Conservation (phyloP, 2,888 invertebrate species). For the Platerodrilus igneus region DNA sequence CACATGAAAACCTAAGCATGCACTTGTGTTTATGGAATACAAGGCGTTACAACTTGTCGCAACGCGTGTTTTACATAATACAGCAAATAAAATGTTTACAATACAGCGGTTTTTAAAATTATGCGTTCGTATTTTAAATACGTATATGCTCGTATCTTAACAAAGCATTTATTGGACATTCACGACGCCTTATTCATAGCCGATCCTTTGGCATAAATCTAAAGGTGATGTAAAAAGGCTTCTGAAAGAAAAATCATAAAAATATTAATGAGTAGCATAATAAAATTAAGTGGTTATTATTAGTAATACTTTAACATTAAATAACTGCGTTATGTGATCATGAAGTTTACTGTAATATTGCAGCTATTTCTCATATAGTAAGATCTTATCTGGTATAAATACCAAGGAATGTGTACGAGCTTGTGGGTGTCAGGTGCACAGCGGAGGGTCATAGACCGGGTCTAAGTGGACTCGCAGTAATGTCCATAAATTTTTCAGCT, state of each 20-base stretch:
- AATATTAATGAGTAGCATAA: slow-evolving; percentile 11
- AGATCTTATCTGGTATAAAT: slow-evolving; percentile 48
- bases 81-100: slow-evolving; percentile 15
- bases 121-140: too few species aligned
- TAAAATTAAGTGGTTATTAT: slow-evolving; percentile 18
- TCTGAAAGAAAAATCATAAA: slow-evolving; percentile 4
- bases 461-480: slow-evolving; percentile 36
- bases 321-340: slow-evolving; percentile 23
- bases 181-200: too few species aligned
- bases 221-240: too few species aligned
- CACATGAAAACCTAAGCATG: slow-evolving; percentile 20
- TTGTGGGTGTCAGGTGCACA: slow-evolving; percentile 48
- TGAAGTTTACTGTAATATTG: slow-evolving; percentile 43
- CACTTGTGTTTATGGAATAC: slow-evolving; percentile 20
- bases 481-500: slow-evolving; percentile 32
- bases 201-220: too few species aligned
- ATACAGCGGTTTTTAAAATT: slow-evolving; percentile 13
- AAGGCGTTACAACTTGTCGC: slow-evolving; percentile 20
- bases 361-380: slow-evolving; percentile 47
- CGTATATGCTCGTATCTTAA: too few species aligned
- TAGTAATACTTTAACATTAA: slow-evolving; percentile 15
- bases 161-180: too few species aligned
- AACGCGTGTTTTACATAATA: slow-evolving; percentile 20
- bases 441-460: slow-evolving; percentile 44
- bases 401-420: slow-evolving; percentile 39